These are phyloP conservation scores for Protophormia terraenovae DNA, from an alignment of 2,888 invertebrate species.

Conservation along the genomic window DNA sequence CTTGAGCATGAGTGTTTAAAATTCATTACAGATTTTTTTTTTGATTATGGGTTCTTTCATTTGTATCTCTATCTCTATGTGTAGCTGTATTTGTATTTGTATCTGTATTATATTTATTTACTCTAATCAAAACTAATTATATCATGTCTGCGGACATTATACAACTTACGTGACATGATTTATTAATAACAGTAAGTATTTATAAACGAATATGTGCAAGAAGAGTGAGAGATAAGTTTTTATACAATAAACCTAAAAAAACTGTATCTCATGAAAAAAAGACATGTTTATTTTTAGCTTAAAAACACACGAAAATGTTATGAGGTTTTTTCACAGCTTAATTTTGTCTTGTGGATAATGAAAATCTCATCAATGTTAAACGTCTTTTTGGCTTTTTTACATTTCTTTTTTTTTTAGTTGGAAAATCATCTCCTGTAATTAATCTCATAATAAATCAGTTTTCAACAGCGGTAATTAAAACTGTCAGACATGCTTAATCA, in stretches of 20 bases:
- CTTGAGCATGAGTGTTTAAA: conserved; percentile 35
- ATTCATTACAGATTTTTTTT: conserved; percentile 28
- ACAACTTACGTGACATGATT: conserved; percentile 63
- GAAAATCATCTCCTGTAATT: conserved; percentile 52
- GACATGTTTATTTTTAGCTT: not conserved
- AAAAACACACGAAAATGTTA: not conserved
- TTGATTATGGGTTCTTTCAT: conserved; percentile 34
- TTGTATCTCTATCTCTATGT: not conserved
- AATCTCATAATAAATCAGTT: conserved; percentile 68
- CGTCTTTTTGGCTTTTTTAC: not conserved
- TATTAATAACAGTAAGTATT: conserved; percentile 26
- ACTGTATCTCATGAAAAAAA: not conserved
- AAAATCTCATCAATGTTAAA: conserved; percentile 16
- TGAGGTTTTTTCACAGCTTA: not conserved
- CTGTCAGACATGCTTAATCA: conserved; percentile 66
- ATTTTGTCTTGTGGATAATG: conserved; percentile 20
- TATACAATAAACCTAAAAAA: not conserved
- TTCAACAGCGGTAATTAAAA: conserved; percentile 66
- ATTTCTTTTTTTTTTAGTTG: not conserved
- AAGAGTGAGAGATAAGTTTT: conserved; percentile 6
- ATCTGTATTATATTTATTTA: conserved; percentile 28
- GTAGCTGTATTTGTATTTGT: not conserved
- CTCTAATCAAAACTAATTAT: conserved; percentile 65
- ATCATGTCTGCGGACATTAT: conserved; percentile 64
- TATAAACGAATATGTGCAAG: not conserved